Evolutionary conservation across 2,888 invertebrate genomes (phyloP).

Genomic region (Cheilosia impressa): DNA sequence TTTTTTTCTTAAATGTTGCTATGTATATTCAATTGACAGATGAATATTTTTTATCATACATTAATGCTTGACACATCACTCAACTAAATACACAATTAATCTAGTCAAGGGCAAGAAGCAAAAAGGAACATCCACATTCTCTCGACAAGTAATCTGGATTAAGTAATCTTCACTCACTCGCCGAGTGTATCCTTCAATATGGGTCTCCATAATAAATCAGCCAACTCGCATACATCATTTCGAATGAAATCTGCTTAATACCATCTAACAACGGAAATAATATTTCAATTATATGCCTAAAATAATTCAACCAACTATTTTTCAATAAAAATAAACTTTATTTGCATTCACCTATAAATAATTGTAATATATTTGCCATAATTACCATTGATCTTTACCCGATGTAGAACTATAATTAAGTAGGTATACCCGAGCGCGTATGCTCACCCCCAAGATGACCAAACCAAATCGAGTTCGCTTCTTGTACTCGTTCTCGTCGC

Average conservation of each 20-base stretch:
- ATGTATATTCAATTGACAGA: too few relatives aligned
- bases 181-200: conserved; percentile 29
- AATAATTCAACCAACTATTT: conserved; percentile 66
- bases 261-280: conserved; percentile 56
- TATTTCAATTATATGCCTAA: conserved; percentile 61
- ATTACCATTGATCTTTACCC: conserved; percentile 63
- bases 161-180: conserved; percentile 43
- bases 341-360: conserved; percentile 45
- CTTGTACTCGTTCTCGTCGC: conserved; percentile 35
- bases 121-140: conserved; percentile 29
- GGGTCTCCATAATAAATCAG: conserved; percentile 49
- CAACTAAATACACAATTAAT: background rate
- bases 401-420: conserved; percentile 62
- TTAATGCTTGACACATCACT: background rate
- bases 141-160: conserved; percentile 37
- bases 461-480: conserved; percentile 44
- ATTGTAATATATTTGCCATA: conserved; percentile 58
- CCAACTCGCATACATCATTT: conserved; percentile 34
- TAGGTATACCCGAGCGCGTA: background rate
- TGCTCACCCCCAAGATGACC: background rate
- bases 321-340: conserved; percentile 54
- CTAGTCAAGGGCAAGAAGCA: background rate
- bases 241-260: conserved; percentile 45
- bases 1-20: background rate
- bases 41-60: too few relatives aligned